phyloP scores from a whole-genome alignment of 2,888 invertebrate species.

The Melipona beecheii region DNA sequence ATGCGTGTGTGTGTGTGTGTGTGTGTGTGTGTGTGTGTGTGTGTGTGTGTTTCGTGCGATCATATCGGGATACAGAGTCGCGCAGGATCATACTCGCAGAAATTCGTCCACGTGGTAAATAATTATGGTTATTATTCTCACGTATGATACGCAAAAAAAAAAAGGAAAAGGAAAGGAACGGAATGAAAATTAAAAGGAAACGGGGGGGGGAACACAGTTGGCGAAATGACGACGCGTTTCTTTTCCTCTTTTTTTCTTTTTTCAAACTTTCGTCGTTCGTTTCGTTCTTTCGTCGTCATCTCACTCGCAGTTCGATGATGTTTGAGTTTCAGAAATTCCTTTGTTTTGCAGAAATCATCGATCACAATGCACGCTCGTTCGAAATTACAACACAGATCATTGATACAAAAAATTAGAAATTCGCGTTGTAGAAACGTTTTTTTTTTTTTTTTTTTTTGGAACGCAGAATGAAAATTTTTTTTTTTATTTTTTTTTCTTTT shows the following conservation, averaged over 20 bases:
- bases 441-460: background rate
- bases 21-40: background rate
- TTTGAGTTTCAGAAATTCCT: background rate
- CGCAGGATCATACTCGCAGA: conserved; percentile 7
- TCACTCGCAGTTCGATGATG: background rate
- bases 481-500: background rate
- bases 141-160: conserved; percentile 26
- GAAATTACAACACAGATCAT: background rate
- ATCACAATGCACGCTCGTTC: conserved; percentile 22
- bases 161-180: background rate
- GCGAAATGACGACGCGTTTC: background rate
- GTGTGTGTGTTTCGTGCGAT: background rate
- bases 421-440: background rate
- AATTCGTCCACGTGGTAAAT: conserved; percentile 33
- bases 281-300: background rate
- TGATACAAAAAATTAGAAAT: background rate
- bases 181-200: background rate
- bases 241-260: background rate
- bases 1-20: background rate
- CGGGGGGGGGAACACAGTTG: background rate
- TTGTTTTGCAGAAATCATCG: background rate
- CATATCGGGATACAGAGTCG: conserved; percentile 51
- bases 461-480: conserved; percentile 13
- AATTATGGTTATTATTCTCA: conserved; percentile 51
- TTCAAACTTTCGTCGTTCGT: background rate